These are phyloP conservation scores for Rhincodon typus DNA, from an alignment of 2,797 vertebrate species.

Conservation along the genomic window DNA sequence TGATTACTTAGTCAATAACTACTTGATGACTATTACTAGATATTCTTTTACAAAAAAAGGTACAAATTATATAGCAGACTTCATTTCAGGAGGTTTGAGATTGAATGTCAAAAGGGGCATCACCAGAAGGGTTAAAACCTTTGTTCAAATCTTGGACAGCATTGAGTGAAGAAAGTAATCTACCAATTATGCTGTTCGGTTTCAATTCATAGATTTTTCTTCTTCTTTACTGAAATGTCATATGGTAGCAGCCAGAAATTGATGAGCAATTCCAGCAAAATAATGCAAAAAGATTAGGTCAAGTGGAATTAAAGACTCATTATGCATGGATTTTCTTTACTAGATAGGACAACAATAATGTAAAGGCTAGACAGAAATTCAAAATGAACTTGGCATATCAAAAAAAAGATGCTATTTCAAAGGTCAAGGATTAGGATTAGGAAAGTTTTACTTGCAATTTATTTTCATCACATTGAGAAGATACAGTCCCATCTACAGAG, in stretches of 20 bases:
- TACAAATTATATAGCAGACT: background rate
- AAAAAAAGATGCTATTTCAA: background rate
- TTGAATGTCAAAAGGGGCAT: background rate
- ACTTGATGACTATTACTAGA: too few species aligned
- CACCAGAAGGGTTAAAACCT: background rate
- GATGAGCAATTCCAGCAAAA: background rate
- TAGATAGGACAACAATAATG: background rate
- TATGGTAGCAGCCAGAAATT: background rate
- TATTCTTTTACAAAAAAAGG: too few species aligned
- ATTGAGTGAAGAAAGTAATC: background rate
- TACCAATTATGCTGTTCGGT: background rate
- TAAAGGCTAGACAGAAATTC: background rate
- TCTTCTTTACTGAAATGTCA: background rate
- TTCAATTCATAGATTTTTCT: background rate
- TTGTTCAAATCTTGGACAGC: background rate
- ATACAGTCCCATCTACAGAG: background rate
- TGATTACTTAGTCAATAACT: background rate
- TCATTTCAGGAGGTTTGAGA: background rate
- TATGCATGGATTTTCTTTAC: background rate
- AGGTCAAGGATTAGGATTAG: background rate
- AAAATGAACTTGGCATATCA: background rate
- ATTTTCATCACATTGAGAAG: background rate
- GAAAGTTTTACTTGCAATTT: background rate
- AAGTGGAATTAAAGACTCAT: constrained; percentile 1
- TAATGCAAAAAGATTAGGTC: background rate